These are phyloP conservation scores for Lacerta agilis DNA, from an alignment of 2,797 vertebrate genomes.

Conservation along the genomic window DNA sequence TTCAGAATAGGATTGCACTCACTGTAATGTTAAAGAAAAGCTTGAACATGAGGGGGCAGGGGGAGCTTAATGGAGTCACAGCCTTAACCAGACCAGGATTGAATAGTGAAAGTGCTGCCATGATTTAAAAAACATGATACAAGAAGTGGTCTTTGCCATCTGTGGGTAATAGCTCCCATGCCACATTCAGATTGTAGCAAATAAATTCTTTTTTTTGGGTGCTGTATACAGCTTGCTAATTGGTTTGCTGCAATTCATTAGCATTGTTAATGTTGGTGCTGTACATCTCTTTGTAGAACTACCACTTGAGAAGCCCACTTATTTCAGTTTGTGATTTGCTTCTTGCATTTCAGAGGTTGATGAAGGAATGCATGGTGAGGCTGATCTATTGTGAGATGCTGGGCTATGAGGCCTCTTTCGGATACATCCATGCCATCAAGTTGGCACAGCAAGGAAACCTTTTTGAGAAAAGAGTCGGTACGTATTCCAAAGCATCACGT, in stretches of 20 bases:
- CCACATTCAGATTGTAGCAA: not conserved
- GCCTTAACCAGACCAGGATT: not conserved
- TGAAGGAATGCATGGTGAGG: constrained; percentile 98
- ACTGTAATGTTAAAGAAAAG: not conserved
- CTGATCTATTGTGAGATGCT: constrained; percentile 98
- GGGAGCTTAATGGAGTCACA: not conserved
- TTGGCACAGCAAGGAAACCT: constrained; percentile 96
- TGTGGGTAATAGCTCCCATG: not conserved
- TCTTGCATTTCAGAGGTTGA: constrained; percentile 86
- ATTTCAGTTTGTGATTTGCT: not conserved
- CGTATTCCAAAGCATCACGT: constrained; percentile 60
- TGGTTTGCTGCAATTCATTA: not conserved
- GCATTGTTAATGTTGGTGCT: not conserved
- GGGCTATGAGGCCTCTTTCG: constrained; percentile 94
- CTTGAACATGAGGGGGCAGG: not conserved
- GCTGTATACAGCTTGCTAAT: not conserved
- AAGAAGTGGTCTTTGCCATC: not conserved
- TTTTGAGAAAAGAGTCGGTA: constrained; percentile 98
- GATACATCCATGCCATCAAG: constrained; percentile 98
- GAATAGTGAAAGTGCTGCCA: too few relatives aligned
- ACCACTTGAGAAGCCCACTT: not conserved
- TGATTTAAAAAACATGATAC: not conserved
- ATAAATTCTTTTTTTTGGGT: not conserved
- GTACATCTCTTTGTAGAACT: not conserved
- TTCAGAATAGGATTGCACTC: not conserved